Evolutionary conservation across 2,797 vertebrate genomes (phyloP).

Genomic region (Amniataba percoides): DNA sequence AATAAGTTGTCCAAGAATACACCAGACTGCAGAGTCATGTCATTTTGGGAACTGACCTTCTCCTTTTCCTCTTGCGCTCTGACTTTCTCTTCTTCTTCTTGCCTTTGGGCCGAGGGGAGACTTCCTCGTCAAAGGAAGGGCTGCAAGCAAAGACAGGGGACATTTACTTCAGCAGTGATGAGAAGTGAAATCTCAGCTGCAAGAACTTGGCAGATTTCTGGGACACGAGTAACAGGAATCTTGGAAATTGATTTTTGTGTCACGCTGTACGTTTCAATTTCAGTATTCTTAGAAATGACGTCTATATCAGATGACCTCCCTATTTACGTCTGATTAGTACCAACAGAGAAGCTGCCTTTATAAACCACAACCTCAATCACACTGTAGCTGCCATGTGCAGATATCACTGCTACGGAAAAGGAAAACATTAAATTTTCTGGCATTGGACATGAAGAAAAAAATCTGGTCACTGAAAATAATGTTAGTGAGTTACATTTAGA

Average conservation of each 20-base stretch:
- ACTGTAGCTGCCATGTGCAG: neutral
- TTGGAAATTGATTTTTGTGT: neutral
- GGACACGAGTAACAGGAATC: neutral
- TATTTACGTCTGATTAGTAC: neutral
- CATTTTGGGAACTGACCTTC: conserved; percentile 85
- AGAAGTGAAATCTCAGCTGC: conserved; percentile 6
- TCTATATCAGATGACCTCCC: neutral
- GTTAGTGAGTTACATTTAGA: no score
- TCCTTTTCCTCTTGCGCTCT: conserved; percentile 90
- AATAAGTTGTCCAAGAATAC: neutral
- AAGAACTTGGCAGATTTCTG: neutral
- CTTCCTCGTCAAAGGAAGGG: conserved; percentile 81
- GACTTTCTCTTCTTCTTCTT: conserved; percentile 99
- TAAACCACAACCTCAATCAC: neutral
- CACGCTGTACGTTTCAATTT: no score
- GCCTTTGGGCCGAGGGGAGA: conserved; percentile 79
- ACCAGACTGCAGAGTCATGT: conserved; percentile 13
- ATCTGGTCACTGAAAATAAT: neutral
- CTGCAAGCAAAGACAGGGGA: conserved; percentile 71
- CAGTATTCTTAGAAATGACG: rapidly evolving
- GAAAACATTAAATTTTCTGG: neutral
- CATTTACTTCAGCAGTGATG: neutral
- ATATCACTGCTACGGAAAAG: neutral
- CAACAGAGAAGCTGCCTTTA: no score
- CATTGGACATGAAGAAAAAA: neutral